Evolutionary conservation across 1,140 invertebrate species (phyloP).

Genomic region (Teleogryllus occipitalis): DNA sequence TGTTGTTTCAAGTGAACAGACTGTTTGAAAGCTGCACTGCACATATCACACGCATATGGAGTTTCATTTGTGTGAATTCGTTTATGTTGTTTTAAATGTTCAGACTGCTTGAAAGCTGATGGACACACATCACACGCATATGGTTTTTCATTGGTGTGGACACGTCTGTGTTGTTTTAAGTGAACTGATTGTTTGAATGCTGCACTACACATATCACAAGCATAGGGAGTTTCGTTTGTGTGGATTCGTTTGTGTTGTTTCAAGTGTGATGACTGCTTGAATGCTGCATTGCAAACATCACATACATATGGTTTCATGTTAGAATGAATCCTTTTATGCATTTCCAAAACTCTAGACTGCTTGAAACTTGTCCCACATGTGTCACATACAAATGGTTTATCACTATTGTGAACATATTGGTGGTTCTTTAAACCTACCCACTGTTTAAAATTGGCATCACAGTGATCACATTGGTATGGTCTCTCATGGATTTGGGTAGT

Average conservation of each 20-base stretch:
- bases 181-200: background rate
- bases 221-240: background rate
- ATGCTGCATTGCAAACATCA: background rate
- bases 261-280: background rate
- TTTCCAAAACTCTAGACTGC: background rate
- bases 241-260: background rate
- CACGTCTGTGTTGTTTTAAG: constrained; percentile 9
- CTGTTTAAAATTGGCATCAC: background rate
- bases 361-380: constrained; percentile 14
- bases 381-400: background rate
- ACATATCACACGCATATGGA: constrained; percentile 50
- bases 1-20: constrained; percentile 6
- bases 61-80: constrained; percentile 40
- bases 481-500: background rate
- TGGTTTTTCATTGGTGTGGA: constrained; percentile 17
- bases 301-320: background rate
- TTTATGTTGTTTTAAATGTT: constrained; percentile 43
- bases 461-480: background rate
- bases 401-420: background rate
- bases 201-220: constrained; percentile 11
- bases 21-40: constrained; percentile 28
- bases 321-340: background rate
- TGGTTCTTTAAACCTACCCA: background rate
- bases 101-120: constrained; percentile 45
- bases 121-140: constrained; percentile 34